Base-by-base conservation (phyloP, 1,140 invertebrate genomes). In the Platorchestia sp. region DNA sequence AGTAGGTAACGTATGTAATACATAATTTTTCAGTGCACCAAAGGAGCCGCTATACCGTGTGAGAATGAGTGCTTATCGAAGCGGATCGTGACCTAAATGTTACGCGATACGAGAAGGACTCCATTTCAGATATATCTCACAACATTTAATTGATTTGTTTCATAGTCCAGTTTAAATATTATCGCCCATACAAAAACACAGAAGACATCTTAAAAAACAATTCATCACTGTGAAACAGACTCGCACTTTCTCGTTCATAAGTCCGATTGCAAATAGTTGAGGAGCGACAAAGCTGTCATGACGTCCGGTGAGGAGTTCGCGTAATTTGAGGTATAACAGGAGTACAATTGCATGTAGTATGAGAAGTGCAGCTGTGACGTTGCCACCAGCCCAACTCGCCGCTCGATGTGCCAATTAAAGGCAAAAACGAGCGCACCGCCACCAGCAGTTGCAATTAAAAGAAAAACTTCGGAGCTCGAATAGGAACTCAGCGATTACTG, bases 401-500 rank as follows among this genome's bases (percentile, higher is more conserved):
- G 36, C 59, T 36, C 59, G 59, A 10, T 75, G 14, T 36, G 59
- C 27, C 87, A 90, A 90, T 90, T 90, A 90, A 43, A 19, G 44
- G 44, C 41, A 90, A 90, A 90, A 90, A 90, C 19, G 42, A 3
- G 41, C 87, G 44, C 36, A 90, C 59, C 59, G 59, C 19, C 41
- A 90, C 3, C 87, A 90, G 87, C 44, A 45, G 44, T 41, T 22
- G 87, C 87, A 90, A 90, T 90, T 90, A 90, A 45, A 14, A 42
- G 41, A 90, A 90, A 90, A 90, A 90, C 87, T 90, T 42, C 41
- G 41, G 87, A 42, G 87, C 87, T 41, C 5, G 41, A 90, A 90
- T 42, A 90, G 87, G 87, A 90, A 90, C 87, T 90, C 87, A 36
- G 41, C 87, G 87, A 90, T 90, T 90, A 90, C 87, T 90, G 87